Conservation (phyloP, 2,797 vertebrate species). For the Corythornis leucogaster region DNA sequence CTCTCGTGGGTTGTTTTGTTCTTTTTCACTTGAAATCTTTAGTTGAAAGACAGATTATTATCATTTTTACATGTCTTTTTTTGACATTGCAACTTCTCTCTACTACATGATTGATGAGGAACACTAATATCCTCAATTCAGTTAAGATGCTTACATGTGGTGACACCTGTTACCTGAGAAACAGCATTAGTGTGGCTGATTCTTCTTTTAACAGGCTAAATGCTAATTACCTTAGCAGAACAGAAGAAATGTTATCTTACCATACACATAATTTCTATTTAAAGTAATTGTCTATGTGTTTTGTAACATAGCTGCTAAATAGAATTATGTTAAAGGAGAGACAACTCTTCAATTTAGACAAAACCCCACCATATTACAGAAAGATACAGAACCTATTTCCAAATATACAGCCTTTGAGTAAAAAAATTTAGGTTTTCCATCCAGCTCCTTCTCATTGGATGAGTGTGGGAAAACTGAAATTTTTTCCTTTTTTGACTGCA, state of each 20-base stretch:
- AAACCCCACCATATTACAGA: not conserved
- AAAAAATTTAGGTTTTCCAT: not conserved
- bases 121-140: not conserved
- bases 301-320: not conserved
- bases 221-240: not conserved
- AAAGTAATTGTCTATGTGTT: not conserved
- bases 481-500: not conserved
- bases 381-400: not conserved
- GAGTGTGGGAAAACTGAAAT: not conserved
- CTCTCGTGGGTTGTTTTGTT: not conserved
- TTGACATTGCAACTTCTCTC: not conserved
- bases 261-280: not conserved
- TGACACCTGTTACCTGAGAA: not conserved
- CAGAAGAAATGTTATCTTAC: not conserved
- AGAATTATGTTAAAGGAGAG: not conserved
- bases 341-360: not conserved
- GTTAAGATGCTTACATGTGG: not conserved
- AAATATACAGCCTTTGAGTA: not conserved
- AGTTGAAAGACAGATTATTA: not conserved
- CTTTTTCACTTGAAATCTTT: constrained; percentile 56
- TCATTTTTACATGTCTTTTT: not conserved
- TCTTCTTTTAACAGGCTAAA: not conserved
- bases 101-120: not conserved
- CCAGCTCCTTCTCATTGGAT: not conserved
- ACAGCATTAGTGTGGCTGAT: not conserved